Base-by-base conservation (phyloP, 2,888 invertebrate genomes). In the Abrostola tripartita region DNA sequence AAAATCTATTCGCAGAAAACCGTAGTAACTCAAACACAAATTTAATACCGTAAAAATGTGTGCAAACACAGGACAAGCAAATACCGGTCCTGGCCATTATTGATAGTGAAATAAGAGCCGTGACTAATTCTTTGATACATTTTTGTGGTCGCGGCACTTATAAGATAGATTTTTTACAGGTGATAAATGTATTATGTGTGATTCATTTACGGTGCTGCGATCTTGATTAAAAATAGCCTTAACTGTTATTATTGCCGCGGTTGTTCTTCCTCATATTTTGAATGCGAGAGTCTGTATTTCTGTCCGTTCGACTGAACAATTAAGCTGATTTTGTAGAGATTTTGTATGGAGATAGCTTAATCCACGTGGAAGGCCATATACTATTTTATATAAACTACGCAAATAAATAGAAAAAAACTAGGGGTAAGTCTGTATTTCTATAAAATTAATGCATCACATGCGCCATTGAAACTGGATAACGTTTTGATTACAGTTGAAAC, bases 121-220 rank as follows among this genome's bases (percentile, higher is more conserved):
- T 90, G 91, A 90, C 90, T 91, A 90, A 90, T 84, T 70, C 67
- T 78, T 80, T 85, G 84, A 86, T 85, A 76, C 86, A 90, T 87
- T 89, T 85, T 87, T 88, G 90, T 68, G 91, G 90, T 88, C 52
- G 73, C 71, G 68, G 77, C 77, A 55, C 68, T 65, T 74, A 61
- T 64, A 51, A 68, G 51, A 74, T 58, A 61, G 7, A 36, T 54
- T 56, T 74, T 78, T 79, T 81, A 75, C 77, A 65, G 78, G 65
- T 70, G 61, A 68, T 76, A 74, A 71, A 78, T 68, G 24, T 50
- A 40, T 49, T 65, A 58, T 50, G 54, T 64, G 74, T 85, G 84
- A 87, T 85, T 86, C 84, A 78, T 87, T 87, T 84, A 85, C 85
- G 88, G 86, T 90, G 86, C 86, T 87, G 88, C 65, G 90, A 90